These are phyloP conservation scores for Telmatherina bonti DNA, from an alignment of 2,797 vertebrate species.

Conservation along the genomic window DNA sequence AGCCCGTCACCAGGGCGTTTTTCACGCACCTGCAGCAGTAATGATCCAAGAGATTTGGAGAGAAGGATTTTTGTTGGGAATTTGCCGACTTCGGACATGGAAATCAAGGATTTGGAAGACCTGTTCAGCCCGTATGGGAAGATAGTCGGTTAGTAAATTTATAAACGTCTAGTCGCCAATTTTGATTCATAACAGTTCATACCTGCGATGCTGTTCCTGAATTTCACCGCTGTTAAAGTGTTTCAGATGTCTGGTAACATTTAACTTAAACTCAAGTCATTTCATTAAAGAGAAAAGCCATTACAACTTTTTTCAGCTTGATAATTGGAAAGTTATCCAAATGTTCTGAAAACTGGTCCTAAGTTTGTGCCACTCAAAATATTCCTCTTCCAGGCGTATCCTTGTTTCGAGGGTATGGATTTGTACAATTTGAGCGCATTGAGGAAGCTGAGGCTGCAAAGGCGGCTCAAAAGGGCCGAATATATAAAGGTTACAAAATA, in stretches of 20 bases:
- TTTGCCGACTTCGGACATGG: slow-evolving; percentile 91
- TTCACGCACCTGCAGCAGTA: slow-evolving; percentile 86
- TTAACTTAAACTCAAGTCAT: not conserved
- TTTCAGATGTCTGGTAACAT: slow-evolving; percentile 16
- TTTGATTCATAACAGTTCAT: slow-evolving; percentile 32
- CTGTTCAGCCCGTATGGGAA: slow-evolving; percentile 89
- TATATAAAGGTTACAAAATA: slow-evolving; percentile 94
- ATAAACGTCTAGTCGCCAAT: slow-evolving; percentile 29
- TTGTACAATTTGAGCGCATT: slow-evolving; percentile 90
- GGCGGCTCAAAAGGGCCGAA: slow-evolving; percentile 88
- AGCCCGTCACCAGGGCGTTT: slow-evolving; percentile 73
- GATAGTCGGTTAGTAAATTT: slow-evolving; percentile 89
- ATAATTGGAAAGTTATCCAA: slow-evolving; percentile 41
- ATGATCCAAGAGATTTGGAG: slow-evolving; percentile 89
- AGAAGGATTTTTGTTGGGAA: slow-evolving; percentile 93
- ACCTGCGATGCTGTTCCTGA: slow-evolving; percentile 20
- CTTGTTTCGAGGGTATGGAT: slow-evolving; percentile 92
- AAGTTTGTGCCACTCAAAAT: slow-evolving; percentile 74
- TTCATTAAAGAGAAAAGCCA: slow-evolving; percentile 34
- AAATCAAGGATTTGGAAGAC: slow-evolving; percentile 91
- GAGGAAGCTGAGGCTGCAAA: slow-evolving; percentile 93
- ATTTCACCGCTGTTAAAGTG: slow-evolving; percentile 16
- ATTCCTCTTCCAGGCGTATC: slow-evolving; percentile 90
- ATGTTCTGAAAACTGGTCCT: slow-evolving; percentile 39
- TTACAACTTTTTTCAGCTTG: slow-evolving; percentile 8